Conservation (phyloP, 2,113 vertebrate genomes). For the Ictalurus furcatus region DNA sequence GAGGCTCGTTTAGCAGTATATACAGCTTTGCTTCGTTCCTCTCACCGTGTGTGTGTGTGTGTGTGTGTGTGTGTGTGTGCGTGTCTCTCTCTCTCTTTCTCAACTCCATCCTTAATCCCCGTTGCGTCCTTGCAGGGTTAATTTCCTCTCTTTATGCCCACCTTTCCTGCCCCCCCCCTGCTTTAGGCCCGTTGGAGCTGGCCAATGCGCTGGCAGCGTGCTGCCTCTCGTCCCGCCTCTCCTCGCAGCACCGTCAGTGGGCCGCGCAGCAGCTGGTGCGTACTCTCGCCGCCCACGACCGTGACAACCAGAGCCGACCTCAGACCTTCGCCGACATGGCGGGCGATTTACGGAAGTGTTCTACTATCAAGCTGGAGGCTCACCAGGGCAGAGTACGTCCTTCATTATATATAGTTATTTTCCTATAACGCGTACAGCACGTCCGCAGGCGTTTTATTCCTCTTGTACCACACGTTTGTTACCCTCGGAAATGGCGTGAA, state of each 20-base stretch:
- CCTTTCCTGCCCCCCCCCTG: conserved; percentile 88
- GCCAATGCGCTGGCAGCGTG: conserved; percentile 97
- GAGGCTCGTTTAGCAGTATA: neutral
- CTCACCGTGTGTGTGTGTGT: conserved; percentile 36
- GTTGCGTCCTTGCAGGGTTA: conserved; percentile 88
- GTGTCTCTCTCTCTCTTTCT: conserved; percentile 62
- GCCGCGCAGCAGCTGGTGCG: conserved; percentile 95
- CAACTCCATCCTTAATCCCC: conserved; percentile 71
- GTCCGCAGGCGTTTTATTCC: neutral
- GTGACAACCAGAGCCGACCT: conserved; percentile 88
- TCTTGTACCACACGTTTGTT: neutral
- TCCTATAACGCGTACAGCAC: neutral
- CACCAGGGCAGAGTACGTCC: conserved; percentile 90
- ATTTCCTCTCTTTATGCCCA: conserved; percentile 90
- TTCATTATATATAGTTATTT: neutral
- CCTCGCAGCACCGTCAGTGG: conserved; percentile 97
- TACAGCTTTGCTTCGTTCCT: conserved; percentile 22
- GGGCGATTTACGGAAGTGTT: conserved; percentile 92
- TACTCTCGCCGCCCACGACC: conserved; percentile 92
- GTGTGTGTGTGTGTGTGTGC: conserved; percentile 39
- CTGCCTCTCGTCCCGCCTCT: conserved; percentile 94
- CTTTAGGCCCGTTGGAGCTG: conserved; percentile 97
- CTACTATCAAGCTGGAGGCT: conserved; percentile 92
- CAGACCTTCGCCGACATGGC: conserved; percentile 95
- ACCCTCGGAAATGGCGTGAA: no score